Conservation (phyloP, 2,113 vertebrate species). For the Loxodonta africana region DNA sequence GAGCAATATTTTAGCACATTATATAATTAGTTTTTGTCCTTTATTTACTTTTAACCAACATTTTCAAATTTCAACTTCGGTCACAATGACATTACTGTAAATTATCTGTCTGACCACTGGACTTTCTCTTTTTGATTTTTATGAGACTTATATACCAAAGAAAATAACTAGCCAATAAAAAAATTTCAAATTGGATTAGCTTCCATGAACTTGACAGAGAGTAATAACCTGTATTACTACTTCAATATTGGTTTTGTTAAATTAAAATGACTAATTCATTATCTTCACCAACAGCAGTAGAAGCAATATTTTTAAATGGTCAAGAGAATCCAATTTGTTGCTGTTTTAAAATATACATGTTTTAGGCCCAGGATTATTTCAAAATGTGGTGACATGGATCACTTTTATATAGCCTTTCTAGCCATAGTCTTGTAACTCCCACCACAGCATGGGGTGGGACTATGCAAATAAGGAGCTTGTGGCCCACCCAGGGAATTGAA, state of each 20-base stretch:
- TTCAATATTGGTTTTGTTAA: neutral
- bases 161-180: neutral
- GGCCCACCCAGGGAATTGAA: no score
- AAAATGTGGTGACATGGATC: neutral
- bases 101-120: neutral
- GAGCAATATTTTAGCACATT: rapidly evolving
- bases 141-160: neutral
- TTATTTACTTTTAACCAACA: neutral
- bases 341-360: neutral
- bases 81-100: neutral
- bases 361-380: neutral
- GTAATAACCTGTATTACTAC: no score
- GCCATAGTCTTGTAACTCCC: no score
- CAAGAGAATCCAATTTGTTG: no score
- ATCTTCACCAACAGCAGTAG: rapidly evolving
- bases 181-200: neutral
- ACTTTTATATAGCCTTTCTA: no score
- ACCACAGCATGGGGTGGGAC: no score
- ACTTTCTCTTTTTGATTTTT: neutral
- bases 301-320: rapidly evolving
- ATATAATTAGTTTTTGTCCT: rapidly evolving
- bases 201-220: neutral
- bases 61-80: rapidly evolving
- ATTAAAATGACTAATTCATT: no score
- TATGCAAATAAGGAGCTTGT: no score